Base-by-base conservation (phyloP, 2,113 vertebrate species). In the Pipra filicauda region DNA sequence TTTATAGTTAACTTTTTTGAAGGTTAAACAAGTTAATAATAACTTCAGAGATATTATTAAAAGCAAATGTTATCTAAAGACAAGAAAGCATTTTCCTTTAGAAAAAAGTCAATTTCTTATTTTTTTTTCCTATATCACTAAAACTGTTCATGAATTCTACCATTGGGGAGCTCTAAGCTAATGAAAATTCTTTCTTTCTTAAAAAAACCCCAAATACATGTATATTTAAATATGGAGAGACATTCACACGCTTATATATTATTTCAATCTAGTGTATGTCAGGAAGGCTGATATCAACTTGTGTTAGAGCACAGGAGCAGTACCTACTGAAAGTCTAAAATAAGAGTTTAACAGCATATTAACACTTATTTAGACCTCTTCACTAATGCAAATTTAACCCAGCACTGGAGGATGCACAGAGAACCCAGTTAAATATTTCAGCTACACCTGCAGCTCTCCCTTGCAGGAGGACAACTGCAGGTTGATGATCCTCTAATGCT, bases 1-100 rank as follows among this genome's bases (percentile, higher is more conserved):
- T 89, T 72, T 75, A 22, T 65, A 80, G 78, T 92, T 82, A 96
- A 95, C 46, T 41, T 91, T 87, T 91, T 28, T 79, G 15, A 52
- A 52, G 51, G 26, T 27, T 52, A 52, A 52, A 28, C 27, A 52
- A 52, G 24, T 52, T 52, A 52, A 52, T 27, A 52, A 15, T 28
- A 52, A 52, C 49, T 51, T 51, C 24, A 78, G 79, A 96, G 55
- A 91, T 59, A 89, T 76, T 28, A 65, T 58, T 66, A 92, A 91
- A 84, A 67, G 18, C 20, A 78, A 69, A 27, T 33, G 28, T 27
- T 58, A 59, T 81, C 70, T 80, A 41, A 94, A 94, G 41, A 46
- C 64, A 76, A 69, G 9, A 88, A 89, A 46, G 6, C 4, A 48
- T 72, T 88, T 84, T 75, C n/a, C 35, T 77, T 71, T 44, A 61